Percentiles rank a stretch among this genome's conserved stretches.
Evolutionary conservation across 2,113 vertebrate genomes (phyloP).

Genomic region (Chloroceryle aenea): DNA sequence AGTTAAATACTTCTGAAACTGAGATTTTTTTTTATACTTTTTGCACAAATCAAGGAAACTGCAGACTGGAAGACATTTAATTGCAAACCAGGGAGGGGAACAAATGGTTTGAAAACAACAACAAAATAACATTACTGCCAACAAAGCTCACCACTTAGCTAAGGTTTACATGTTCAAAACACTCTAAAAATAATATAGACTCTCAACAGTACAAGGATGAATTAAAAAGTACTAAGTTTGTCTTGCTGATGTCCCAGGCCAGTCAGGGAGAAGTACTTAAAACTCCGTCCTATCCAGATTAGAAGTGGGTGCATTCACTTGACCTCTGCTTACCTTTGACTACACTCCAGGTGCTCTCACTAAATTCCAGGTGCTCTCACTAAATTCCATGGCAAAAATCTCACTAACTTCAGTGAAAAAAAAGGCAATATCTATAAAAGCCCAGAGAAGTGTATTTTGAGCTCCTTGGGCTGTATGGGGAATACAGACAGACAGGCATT

Average conservation of each 20-base stretch:
- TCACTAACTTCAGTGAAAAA: background rate
- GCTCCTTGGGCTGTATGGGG: background rate
- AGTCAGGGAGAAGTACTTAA: background rate
- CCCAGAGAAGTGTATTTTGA: background rate
- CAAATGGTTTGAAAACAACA: background rate
- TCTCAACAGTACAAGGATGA: background rate
- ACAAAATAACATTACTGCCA: background rate
- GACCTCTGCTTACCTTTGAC: background rate
- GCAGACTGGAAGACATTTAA: background rate
- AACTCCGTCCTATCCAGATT: background rate
- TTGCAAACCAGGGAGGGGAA: background rate
- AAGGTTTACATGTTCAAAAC: background rate
- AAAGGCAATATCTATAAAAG: background rate
- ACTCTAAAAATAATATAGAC: background rate
- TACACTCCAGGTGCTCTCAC: background rate
- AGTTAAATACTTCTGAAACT: background rate
- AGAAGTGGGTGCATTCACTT: background rate
- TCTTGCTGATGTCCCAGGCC: background rate
- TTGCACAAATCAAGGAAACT: background rate
- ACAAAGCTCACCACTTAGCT: background rate
- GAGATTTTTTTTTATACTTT: background rate
- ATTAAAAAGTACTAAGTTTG: background rate
- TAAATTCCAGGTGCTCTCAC: background rate
- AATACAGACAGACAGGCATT: background rate
- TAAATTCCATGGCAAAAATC: background rate